Evolutionary conservation across 23 tunicate genomes (phyloP).

Genomic region (Pegea sp.): DNA sequence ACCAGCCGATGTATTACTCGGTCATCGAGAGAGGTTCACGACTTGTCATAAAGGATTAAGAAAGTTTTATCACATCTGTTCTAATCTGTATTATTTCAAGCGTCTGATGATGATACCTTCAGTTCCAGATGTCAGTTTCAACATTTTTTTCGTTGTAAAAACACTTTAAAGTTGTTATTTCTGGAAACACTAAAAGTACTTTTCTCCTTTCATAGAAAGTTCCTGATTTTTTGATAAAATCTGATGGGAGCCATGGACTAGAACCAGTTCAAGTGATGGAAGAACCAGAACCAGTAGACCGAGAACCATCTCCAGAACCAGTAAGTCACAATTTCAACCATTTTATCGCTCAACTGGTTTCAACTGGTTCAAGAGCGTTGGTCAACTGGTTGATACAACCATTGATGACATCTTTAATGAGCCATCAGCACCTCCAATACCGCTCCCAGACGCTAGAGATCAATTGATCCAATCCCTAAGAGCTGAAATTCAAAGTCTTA

Average conservation of each 20-base stretch:
- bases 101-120: slow-evolving; percentile 54
- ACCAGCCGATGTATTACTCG: slow-evolving; percentile 54
- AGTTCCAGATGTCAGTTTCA: slow-evolving; percentile 51
- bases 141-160: background rate
- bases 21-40: slow-evolving; percentile 54
- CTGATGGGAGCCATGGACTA: slow-evolving; percentile 46
- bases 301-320: slow-evolving; percentile 34
- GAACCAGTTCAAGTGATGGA: slow-evolving; percentile 58
- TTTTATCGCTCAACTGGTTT: background rate
- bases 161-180: background rate
- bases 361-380: too few species aligned
- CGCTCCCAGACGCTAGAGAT: too few species aligned
- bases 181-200: background rate
- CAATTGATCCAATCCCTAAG: slow-evolving; percentile 30
- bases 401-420: slow-evolving; percentile 58
- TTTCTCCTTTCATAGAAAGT: slow-evolving; percentile 23
- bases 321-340: slow-evolving; percentile 7
- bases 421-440: too few species aligned
- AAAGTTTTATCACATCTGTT: slow-evolving; percentile 53
- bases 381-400: slow-evolving; percentile 26
- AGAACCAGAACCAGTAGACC: slow-evolving; percentile 11
- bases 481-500: slow-evolving; percentile 41
- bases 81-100: slow-evolving; percentile 77
- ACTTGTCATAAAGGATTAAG: slow-evolving; percentile 23
- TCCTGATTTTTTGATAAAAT: slow-evolving; percentile 56